Percentiles rank a stretch among this genome's conserved stretches.
phyloP scores from a whole-genome alignment of 2,113 vertebrate species.

The Panurus biarmicus region DNA sequence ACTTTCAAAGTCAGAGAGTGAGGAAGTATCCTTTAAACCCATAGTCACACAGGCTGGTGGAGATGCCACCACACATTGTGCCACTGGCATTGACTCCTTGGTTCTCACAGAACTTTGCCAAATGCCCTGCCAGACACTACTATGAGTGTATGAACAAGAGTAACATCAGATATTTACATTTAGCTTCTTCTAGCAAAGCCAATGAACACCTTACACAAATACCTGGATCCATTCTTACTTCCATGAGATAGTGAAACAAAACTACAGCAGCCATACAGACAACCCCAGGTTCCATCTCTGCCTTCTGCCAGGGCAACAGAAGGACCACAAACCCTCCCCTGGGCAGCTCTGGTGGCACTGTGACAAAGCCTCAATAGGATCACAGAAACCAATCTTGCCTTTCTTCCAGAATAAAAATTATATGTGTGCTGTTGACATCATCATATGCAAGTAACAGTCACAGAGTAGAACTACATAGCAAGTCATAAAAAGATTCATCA shows the following conservation, averaged over 20 bases:
- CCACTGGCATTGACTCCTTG: not conserved
- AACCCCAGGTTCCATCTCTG: not conserved
- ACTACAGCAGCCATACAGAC: not conserved
- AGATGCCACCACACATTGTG: rapidly evolving
- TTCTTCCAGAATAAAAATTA: not conserved
- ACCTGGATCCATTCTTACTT: not conserved
- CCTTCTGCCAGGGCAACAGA: not conserved
- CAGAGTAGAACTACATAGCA: not conserved
- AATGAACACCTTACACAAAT: rapidly evolving
- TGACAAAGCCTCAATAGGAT: not conserved
- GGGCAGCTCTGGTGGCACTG: rapidly evolving
- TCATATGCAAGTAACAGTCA: not conserved
- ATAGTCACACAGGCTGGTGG: rapidly evolving
- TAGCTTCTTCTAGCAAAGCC: not conserved
- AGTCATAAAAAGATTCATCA: not conserved
- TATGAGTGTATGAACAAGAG: rapidly evolving
- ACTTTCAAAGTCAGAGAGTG: not conserved
- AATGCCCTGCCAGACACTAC: not conserved
- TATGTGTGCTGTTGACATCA: not conserved
- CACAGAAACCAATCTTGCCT: not conserved
- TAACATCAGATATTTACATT: not conserved
- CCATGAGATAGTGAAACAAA: not conserved
- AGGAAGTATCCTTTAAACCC: not conserved
- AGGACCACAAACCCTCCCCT: too few relatives aligned
- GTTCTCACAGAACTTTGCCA: not conserved